These are phyloP conservation scores for Podabrus alpinus DNA, from an alignment of 2,888 invertebrate species.

Conservation along the genomic window DNA sequence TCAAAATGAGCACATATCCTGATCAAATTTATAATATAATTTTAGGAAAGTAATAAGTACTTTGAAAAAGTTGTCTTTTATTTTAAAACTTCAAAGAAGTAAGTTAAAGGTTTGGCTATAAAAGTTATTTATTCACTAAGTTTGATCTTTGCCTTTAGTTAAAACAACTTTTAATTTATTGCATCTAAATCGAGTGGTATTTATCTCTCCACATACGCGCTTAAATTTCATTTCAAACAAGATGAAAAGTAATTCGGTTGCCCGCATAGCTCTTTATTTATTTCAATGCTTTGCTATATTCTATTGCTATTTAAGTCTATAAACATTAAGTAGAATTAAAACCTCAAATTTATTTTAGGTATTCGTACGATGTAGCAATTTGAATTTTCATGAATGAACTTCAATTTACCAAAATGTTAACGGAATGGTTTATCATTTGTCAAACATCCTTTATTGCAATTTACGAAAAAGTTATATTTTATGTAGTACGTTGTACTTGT, in stretches of 20 bases:
- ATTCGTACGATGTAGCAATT: neutral
- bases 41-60: neutral
- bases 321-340: neutral
- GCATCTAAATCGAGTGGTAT: neutral
- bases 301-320: neutral
- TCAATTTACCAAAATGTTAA: neutral
- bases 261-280: neutral
- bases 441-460: neutral
- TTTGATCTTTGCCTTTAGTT: slow-evolving; percentile 1
- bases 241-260: neutral
- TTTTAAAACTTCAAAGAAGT: neutral
- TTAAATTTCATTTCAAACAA: neutral
- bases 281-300: neutral
- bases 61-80: neutral
- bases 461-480: neutral
- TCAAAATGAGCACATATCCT: neutral
- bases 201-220: neutral
- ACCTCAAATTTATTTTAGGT: neutral
- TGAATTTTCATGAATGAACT: neutral
- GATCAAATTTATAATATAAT: neutral
- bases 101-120: neutral
- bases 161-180: neutral
- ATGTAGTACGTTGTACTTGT: too few species aligned
- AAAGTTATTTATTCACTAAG: slow-evolving; percentile 2
- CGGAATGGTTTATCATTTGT: neutral